These are phyloP conservation scores for Formica aserva DNA, from an alignment of 2,888 invertebrate genomes.

Conservation along the genomic window DNA sequence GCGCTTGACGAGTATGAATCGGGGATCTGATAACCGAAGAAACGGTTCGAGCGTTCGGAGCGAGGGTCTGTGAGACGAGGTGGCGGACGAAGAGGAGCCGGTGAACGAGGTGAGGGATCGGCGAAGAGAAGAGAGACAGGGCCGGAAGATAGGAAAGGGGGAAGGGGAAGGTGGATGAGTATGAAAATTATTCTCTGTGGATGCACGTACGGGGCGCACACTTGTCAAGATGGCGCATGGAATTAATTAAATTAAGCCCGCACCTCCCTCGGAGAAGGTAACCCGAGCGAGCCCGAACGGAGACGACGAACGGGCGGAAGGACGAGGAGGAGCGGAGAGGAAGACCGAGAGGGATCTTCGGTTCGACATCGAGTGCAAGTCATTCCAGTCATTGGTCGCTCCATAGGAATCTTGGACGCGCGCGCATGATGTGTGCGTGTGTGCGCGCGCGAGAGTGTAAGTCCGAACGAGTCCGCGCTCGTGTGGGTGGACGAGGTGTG, in stretches of 20 bases:
- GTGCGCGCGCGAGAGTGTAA: constrained; percentile 33
- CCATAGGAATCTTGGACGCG: constrained; percentile 81
- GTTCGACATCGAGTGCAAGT: constrained; percentile 85
- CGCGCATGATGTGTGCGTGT: constrained; percentile 55
- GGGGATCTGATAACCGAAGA: constrained; percentile 82
- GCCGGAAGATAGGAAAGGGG: constrained; percentile 58
- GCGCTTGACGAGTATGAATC: constrained; percentile 80
- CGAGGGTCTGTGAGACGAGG: constrained; percentile 59
- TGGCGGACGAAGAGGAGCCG: constrained; percentile 51
- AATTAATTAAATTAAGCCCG: constrained; percentile 85
- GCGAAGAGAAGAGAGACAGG: constrained; percentile 51
- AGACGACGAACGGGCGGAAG: constrained; percentile 62
- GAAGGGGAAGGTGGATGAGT: constrained; percentile 77
- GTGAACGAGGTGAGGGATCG: constrained; percentile 53
- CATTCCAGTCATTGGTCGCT: constrained; percentile 85
- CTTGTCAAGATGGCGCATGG: constrained; percentile 84
- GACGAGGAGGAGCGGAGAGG: constrained; percentile 52
- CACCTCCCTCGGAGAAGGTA: constrained; percentile 82
- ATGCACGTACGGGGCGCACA: constrained; percentile 79
- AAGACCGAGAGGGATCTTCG: constrained; percentile 78
- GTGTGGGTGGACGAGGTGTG: constrained; percentile 82
- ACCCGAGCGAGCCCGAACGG: constrained; percentile 65
- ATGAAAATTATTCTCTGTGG: constrained; percentile 81
- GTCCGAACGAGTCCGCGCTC: constrained; percentile 58
- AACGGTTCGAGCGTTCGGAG: constrained; percentile 71